A percentile compares a stretch with the other conserved stretches of the same genome.
Evolutionary conservation across 2,113 vertebrate species (phyloP).

Genomic region (Apteryx owenii): DNA sequence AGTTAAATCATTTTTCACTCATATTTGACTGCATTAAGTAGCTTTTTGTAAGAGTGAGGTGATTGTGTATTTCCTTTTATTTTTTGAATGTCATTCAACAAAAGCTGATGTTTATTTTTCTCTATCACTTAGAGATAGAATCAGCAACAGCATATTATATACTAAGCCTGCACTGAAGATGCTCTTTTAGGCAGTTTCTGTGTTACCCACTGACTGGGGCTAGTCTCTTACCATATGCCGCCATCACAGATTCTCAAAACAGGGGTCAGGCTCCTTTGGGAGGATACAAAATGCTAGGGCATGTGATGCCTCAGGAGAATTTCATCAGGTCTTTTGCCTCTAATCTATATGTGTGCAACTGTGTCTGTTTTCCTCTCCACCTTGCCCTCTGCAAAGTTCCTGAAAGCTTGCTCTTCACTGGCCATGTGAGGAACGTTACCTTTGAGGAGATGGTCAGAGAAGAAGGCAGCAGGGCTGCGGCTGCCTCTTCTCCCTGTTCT

Average conservation of each 20-base stretch:
- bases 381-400: not conserved
- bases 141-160: not conserved
- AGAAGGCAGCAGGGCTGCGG: not conserved
- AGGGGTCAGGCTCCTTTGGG: not conserved
- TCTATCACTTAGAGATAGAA: not conserved
- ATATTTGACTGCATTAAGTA: not conserved
- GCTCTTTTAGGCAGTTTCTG: not conserved
- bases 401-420: not conserved
- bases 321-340: not conserved
- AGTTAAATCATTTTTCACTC: not conserved
- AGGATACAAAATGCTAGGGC: not conserved
- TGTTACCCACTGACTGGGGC: not conserved
- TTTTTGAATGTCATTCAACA: not conserved
- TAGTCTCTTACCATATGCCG: not conserved
- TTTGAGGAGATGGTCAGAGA: not conserved
- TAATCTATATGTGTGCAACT: not conserved
- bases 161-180: not conserved
- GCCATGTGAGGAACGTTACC: not conserved
- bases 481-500: fast-evolving
- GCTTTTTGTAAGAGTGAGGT: not conserved
- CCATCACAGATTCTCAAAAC: not conserved
- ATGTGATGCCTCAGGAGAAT: not conserved
- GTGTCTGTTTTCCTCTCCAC: not conserved
- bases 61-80: not conserved
- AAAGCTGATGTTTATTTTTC: not conserved